Percentiles rank a stretch among this genome's conserved stretches.
phyloP scores from a whole-genome alignment of 2,113 vertebrate species.

The Scolopax mira region DNA sequence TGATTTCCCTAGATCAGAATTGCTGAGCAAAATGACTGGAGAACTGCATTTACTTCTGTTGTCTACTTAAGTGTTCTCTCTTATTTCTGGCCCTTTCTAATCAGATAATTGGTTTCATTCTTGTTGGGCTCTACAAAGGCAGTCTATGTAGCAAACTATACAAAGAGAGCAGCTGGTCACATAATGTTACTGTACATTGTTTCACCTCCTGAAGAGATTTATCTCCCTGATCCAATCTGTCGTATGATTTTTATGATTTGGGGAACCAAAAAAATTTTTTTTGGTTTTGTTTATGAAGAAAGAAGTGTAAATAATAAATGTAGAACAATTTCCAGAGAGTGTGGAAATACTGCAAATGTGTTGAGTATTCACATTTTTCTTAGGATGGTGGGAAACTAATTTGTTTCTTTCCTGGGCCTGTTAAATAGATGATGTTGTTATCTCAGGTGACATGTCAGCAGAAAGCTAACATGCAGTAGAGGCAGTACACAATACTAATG shows the following conservation, averaged over 20 bases:
- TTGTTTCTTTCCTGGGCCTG: constrained; percentile 29
- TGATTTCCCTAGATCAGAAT: background rate
- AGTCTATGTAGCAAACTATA: constrained; percentile 11
- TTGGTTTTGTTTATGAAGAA: background rate
- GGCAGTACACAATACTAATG: constrained; percentile 49
- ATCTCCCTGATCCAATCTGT: constrained; percentile 56
- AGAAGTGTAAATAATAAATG: constrained; percentile 47
- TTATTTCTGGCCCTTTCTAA: constrained; percentile 62
- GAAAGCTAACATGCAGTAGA: constrained; percentile 56
- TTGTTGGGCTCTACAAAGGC: constrained; percentile 49
- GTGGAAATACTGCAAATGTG: background rate
- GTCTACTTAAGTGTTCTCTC: constrained; percentile 22
- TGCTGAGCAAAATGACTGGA: background rate
- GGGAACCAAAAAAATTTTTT: background rate
- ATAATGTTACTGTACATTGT: background rate
- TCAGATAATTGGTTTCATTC: constrained; percentile 58
- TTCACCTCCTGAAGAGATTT: constrained; percentile 53
- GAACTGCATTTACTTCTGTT: background rate
- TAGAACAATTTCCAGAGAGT: background rate
- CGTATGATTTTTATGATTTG: background rate
- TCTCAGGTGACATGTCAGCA: constrained; percentile 49
- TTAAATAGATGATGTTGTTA: constrained; percentile 70
- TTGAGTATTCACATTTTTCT: constrained; percentile 14
- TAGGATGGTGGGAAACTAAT: constrained; percentile 13
- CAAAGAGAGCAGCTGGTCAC: constrained; percentile 59